Conservation (phyloP, 1,140 invertebrate genomes). For the Agrypnia vestita region DNA sequence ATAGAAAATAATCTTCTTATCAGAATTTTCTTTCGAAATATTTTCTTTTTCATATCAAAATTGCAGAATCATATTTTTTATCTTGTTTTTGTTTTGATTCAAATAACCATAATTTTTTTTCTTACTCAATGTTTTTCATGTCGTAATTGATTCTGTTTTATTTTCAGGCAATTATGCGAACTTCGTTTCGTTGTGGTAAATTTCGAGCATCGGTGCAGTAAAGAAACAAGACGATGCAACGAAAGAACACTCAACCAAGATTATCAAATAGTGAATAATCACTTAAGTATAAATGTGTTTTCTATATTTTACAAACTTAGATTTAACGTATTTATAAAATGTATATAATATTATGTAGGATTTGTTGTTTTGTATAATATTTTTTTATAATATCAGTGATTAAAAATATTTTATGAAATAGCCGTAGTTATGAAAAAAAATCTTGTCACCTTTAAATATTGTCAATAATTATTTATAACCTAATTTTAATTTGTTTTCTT, state of each 20-base stretch:
- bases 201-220: neutral
- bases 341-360: no score
- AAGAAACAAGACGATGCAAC: neutral
- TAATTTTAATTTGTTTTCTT: no score
- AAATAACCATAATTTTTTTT: neutral
- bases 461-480: no score
- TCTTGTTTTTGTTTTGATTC: neutral
- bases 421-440: no score
- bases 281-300: no score
- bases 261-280: neutral
- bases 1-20: no score
- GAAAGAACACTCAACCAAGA: neutral
- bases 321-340: neutral
- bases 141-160: neutral
- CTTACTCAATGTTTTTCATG: neutral
- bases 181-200: neutral
- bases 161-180: conserved; percentile 30
- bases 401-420: conserved; percentile 1
- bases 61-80: neutral
- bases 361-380: no score
- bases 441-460: no score
- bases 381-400: no score
- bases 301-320: neutral
- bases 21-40: no score
- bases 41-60: neutral